phyloP scores from a whole-genome alignment of 2,113 vertebrate species.

The Alligator mississippiensis region DNA sequence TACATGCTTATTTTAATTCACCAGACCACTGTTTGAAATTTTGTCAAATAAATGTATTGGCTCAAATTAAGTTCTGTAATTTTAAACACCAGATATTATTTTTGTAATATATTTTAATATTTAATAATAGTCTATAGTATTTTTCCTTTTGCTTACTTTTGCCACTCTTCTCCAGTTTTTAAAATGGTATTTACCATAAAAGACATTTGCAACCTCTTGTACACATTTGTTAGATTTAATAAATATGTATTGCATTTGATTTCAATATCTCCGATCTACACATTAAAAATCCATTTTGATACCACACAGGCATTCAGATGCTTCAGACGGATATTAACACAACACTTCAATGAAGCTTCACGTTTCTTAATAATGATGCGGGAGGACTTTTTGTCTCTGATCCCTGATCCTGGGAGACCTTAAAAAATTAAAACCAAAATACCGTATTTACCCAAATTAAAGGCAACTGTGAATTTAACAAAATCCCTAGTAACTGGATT shows the following conservation, averaged over 20 bases:
- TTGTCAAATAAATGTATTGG: conserved; percentile 12
- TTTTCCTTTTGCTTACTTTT: neutral
- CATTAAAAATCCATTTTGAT: neutral
- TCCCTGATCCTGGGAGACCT: too few species aligned
- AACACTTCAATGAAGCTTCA: neutral
- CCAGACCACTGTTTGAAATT: conserved; percentile 16
- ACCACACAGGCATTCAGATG: neutral
- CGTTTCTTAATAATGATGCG: neutral
- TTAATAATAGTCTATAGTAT: neutral
- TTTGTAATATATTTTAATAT: conserved; percentile 25
- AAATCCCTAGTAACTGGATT: too few species aligned
- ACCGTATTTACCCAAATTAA: too few species aligned
- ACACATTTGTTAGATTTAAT: neutral
- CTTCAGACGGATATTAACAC: neutral
- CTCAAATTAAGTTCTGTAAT: conserved; percentile 50
- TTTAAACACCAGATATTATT: conserved; percentile 47
- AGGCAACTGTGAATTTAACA: too few species aligned
- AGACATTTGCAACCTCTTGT: neutral
- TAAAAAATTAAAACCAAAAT: too few species aligned
- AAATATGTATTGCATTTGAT: neutral
- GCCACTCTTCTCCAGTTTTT: neutral
- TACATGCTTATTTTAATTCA: conserved; percentile 36
- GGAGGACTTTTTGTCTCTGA: neutral
- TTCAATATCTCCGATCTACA: neutral
- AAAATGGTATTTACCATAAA: neutral